These are phyloP conservation scores for Probaryconus sp. DNA, from an alignment of 1,140 invertebrate genomes.

Conservation along the genomic window DNA sequence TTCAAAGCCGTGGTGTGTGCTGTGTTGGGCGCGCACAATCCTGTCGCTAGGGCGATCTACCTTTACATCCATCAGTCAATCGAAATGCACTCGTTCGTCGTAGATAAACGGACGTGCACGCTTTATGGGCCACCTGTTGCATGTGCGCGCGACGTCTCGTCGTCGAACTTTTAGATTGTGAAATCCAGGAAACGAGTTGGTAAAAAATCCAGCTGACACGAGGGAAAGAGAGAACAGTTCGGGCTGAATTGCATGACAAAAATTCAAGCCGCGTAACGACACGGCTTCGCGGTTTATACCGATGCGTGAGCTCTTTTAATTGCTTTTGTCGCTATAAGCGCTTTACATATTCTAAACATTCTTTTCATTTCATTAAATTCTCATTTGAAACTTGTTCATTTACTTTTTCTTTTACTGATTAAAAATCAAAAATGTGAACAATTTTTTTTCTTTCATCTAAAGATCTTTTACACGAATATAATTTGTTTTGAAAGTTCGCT, in stretches of 20 bases:
- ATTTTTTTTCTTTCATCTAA: no score
- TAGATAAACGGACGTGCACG: constrained; percentile 68
- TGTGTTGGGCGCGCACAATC: constrained; percentile 26
- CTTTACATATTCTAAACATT: not conserved
- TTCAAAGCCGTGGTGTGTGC: constrained; percentile 24
- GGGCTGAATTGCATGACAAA: constrained; percentile 39
- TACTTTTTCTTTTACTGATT: no score
- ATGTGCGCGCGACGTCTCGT: constrained; percentile 56
- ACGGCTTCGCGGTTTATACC: constrained; percentile 17
- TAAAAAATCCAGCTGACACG: constrained; percentile 50
- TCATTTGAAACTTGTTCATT: no score
- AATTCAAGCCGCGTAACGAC: constrained; percentile 24
- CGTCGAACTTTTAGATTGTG: constrained; percentile 65
- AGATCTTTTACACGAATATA: no score
- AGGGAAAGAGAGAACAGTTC: constrained; percentile 13
- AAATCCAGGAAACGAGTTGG: constrained; percentile 60
- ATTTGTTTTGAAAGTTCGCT: no score
- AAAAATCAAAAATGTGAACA: no score
- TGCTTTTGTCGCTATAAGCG: constrained; percentile 8
- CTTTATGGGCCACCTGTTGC: constrained; percentile 70
- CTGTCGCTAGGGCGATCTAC: constrained; percentile 57
- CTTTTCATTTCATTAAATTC: no score
- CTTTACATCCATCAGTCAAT: constrained; percentile 69
- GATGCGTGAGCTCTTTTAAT: constrained; percentile 34
- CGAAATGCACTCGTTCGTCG: constrained; percentile 68